These are phyloP conservation scores for Leptocoma aspasia DNA, from an alignment of 2,113 vertebrate genomes.

Conservation along the genomic window DNA sequence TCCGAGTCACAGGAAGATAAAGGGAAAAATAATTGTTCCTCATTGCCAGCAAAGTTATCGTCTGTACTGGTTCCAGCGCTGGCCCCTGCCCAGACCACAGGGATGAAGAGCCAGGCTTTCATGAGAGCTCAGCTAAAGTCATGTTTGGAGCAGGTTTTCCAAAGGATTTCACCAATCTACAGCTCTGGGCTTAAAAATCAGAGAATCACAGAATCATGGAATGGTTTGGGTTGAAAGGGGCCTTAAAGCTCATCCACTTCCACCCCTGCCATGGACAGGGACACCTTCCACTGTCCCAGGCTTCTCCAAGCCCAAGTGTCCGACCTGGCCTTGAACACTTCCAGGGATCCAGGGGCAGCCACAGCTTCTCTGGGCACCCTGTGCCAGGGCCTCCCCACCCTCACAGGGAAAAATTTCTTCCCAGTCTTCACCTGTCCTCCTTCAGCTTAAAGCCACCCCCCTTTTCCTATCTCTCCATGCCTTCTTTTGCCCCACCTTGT, in stretches of 20 bases:
- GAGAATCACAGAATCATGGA: neutral
- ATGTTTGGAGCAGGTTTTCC: neutral
- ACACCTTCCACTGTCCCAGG: neutral
- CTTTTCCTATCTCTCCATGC: neutral
- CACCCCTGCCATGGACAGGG: neutral
- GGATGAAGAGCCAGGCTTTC: neutral
- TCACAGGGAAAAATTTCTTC: neutral
- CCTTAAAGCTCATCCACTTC: rapidly evolving
- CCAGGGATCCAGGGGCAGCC: neutral
- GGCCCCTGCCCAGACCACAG: slow-evolving; percentile 42
- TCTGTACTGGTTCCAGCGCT: slow-evolving; percentile 28
- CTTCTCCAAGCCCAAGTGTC: neutral
- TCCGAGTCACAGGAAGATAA: slow-evolving; percentile 17
- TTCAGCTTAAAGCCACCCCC: neutral
- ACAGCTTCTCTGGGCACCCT: neutral
- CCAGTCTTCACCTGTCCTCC: neutral
- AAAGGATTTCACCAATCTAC: neutral
- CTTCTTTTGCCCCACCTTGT: neutral
- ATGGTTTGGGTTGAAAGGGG: neutral
- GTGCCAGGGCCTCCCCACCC: neutral
- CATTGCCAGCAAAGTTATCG: neutral
- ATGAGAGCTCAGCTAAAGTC: neutral
- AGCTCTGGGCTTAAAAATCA: neutral
- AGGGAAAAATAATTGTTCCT: slow-evolving; percentile 9
- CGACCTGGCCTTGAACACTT: neutral